Conservation (phyloP, 1,140 invertebrate genomes). For the Agrilus planipennis region DNA sequence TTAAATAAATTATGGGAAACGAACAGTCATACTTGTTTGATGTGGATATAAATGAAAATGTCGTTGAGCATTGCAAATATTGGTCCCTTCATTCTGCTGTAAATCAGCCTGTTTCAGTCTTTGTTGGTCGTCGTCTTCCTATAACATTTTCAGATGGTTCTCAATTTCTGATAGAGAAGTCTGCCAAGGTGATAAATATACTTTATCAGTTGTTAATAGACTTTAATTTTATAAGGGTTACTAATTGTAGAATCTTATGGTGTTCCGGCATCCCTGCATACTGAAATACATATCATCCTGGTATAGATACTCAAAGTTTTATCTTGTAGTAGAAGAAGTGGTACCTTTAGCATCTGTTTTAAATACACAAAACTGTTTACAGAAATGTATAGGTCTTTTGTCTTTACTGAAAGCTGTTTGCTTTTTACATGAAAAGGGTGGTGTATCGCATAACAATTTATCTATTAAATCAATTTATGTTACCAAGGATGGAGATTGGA, state of each 20-base stretch:
- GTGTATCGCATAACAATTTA: constrained; percentile 71
- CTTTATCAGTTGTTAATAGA: not conserved
- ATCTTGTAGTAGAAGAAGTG: constrained; percentile 65
- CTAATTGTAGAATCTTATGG: constrained; percentile 60
- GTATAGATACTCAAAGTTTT: constrained; percentile 57
- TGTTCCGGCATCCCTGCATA: constrained; percentile 71
- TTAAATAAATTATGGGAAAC: constrained; percentile 49
- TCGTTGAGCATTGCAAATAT: constrained; percentile 61
- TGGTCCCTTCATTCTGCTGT: constrained; percentile 63
- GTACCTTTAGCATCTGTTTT: constrained; percentile 55
- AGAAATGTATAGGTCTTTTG: constrained; percentile 67
- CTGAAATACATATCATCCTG: constrained; percentile 67
- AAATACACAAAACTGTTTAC: constrained; percentile 49
- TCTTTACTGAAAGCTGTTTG: constrained; percentile 62
- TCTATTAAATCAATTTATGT: constrained; percentile 69
- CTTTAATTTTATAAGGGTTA: constrained; percentile 5
- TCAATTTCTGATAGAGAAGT: constrained; percentile 55
- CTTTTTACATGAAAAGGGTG: constrained; percentile 65
- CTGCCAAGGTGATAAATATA: constrained; percentile 46
- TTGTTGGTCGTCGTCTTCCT: constrained; percentile 52
- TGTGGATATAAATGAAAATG: constrained; percentile 59
- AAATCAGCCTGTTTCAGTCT: constrained; percentile 55
- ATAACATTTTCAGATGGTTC: constrained; percentile 49
- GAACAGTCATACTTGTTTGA: constrained; percentile 58
- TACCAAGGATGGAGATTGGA: constrained; percentile 68